phyloP scores from a whole-genome alignment of 2,888 invertebrate genomes.

The Tromatobia lineatoria region DNA sequence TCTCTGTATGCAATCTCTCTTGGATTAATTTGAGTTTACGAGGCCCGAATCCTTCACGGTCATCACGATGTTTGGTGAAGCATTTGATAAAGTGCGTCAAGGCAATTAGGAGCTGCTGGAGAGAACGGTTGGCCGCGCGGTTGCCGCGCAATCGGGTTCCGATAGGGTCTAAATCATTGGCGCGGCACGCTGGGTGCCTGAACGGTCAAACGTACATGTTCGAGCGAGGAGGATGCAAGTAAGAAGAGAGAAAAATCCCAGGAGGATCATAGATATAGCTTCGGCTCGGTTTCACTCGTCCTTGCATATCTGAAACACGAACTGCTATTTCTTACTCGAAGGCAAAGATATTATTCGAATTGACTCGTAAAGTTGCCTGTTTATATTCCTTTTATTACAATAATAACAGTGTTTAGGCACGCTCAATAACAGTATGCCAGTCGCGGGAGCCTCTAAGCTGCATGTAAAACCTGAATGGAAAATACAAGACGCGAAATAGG shows the following conservation, averaged over 20 bases:
- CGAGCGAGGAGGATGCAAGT: constrained; percentile 24
- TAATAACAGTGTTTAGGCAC: constrained; percentile 50
- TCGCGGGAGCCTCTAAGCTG: constrained; percentile 8
- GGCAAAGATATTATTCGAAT: constrained; percentile 46
- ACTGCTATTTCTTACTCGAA: constrained; percentile 45
- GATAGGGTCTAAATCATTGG: constrained; percentile 66
- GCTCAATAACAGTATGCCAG: constrained; percentile 24
- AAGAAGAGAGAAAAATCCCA: constrained; percentile 55
- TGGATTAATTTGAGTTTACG: constrained; percentile 32
- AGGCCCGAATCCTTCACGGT: constrained; percentile 43
- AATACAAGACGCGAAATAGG: not conserved
- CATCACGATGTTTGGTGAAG: constrained; percentile 67
- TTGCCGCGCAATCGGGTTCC: constrained; percentile 59
- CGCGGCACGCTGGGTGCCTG: constrained; percentile 2
- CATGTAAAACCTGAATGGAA: constrained; percentile 17
- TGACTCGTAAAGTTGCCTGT: constrained; percentile 36
- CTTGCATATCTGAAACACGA: constrained; percentile 48
- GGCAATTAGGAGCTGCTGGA: constrained; percentile 65
- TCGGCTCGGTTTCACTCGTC: constrained; percentile 48
- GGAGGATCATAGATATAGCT: constrained; percentile 30
- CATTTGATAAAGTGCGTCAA: constrained; percentile 69
- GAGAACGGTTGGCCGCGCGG: constrained; percentile 8
- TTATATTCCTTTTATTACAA: constrained; percentile 48
- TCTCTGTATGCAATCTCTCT: not conserved
- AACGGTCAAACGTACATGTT: constrained; percentile 38